phyloP scores from a whole-genome alignment of 35 echinoderm and acorn worm species.

The Stichopus chloronotus region DNA sequence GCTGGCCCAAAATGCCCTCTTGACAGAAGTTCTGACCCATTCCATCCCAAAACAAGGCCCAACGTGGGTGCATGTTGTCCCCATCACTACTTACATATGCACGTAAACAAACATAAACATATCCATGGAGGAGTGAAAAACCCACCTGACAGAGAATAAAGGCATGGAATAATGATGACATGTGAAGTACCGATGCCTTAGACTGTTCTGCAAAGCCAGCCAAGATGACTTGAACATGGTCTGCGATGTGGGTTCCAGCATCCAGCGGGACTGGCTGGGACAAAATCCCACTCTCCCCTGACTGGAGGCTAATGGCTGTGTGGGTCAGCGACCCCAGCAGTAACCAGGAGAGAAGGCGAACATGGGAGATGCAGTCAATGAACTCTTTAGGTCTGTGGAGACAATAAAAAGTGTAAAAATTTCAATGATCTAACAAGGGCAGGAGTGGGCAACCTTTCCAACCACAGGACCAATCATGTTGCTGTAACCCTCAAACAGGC shows the following conservation, averaged over 20 bases:
- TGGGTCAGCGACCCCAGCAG: constrained; percentile 93
- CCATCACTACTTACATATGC: too few relatives aligned
- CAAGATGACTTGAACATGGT: constrained; percentile 94
- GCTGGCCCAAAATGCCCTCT: too few relatives aligned
- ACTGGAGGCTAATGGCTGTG: constrained; percentile 78
- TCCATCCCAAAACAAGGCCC: too few relatives aligned
- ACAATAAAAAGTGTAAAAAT: neutral
- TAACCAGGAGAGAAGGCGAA: constrained; percentile 94
- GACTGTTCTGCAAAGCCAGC: constrained; percentile 99
- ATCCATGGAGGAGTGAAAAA: too few relatives aligned
- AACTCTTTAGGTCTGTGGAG: constrained; percentile 94
- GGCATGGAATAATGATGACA: constrained; percentile 98
- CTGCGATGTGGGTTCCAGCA: constrained; percentile 95
- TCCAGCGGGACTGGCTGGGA: constrained; percentile 91
- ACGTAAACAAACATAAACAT: too few relatives aligned
- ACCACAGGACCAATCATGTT: too few relatives aligned
- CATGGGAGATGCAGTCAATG: constrained; percentile 98
- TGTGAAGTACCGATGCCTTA: constrained; percentile 94
- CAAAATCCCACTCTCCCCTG: constrained; percentile 66
- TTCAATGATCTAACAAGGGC: neutral
- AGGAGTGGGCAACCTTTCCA: neutral
- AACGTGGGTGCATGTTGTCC: too few relatives aligned
- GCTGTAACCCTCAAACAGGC: too few relatives aligned
- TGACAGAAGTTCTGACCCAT: too few relatives aligned
- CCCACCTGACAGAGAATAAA: constrained; percentile 98